Percentiles rank a stretch among this genome's conserved stretches.
Evolutionary conservation across 1,140 invertebrate genomes (phyloP).

Genomic region (Atta colombica): DNA sequence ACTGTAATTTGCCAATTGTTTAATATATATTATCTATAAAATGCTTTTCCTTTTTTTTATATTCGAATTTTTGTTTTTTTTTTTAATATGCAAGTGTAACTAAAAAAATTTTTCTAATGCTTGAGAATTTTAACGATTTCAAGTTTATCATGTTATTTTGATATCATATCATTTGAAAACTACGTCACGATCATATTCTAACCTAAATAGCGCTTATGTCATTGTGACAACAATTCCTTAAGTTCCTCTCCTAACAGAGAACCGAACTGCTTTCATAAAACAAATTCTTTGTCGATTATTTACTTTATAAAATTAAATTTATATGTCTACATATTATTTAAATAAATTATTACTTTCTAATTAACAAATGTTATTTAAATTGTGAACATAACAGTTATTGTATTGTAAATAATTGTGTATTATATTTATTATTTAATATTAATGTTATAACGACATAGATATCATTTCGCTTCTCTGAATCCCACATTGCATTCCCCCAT

Average conservation of each 20-base stretch:
- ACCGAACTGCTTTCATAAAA: conserved; percentile 8
- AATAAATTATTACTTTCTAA: not conserved
- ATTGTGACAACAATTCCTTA: conserved; percentile 21
- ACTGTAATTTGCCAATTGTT: not conserved
- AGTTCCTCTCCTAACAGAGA: conserved; percentile 39
- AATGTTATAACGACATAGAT: not conserved
- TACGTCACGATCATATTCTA: not conserved
- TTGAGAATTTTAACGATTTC: not conserved
- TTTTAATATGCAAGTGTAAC: not conserved
- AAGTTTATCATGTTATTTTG: not conserved
- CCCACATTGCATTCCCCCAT: not conserved
- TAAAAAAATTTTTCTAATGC: not conserved
- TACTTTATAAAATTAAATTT: not conserved
- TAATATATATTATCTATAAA: conserved; percentile 8
- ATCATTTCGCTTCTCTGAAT: conserved; percentile 32
- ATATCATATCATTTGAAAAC: not conserved
- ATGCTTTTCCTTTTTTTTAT: not conserved
- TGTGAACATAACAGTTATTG: not conserved
- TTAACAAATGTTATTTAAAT: conserved; percentile 2
- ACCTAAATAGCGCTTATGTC: conserved; percentile 17
- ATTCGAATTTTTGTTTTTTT: not conserved
- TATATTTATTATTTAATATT: not conserved
- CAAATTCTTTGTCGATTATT: not conserved
- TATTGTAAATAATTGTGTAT: not conserved
- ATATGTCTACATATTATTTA: not conserved